These are phyloP conservation scores for Trichacis sp. DNA, from an alignment of 2,888 invertebrate genomes.

Conservation along the genomic window DNA sequence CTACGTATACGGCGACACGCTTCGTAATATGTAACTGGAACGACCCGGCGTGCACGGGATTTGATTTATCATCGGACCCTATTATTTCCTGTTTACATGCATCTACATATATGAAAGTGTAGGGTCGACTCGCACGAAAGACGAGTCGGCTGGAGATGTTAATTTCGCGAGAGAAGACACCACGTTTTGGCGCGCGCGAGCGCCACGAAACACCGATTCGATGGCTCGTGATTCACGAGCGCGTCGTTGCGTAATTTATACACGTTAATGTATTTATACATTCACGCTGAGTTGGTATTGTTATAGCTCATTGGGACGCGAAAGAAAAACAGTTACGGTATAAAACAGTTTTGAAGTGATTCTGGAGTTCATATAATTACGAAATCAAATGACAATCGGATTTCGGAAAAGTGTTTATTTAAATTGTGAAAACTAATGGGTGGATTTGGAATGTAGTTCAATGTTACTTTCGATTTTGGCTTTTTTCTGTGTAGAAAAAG, in stretches of 20 bases:
- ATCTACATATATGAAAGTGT: slow-evolving; percentile 41
- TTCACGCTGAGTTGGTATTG: neutral
- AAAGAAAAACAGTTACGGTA: too few relatives aligned
- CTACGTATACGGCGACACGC: slow-evolving; percentile 42
- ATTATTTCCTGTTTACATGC: slow-evolving; percentile 42
- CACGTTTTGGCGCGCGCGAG: neutral
- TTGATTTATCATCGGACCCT: slow-evolving; percentile 42
- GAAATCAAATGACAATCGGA: too few relatives aligned
- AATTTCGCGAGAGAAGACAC: slow-evolving; percentile 3
- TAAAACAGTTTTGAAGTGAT: too few relatives aligned
- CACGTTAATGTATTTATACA: neutral
- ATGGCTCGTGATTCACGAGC: neutral
- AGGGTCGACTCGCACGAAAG: slow-evolving; percentile 6
- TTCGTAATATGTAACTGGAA: slow-evolving; percentile 44
- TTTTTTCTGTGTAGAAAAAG: too few relatives aligned
- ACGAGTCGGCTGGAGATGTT: neutral
- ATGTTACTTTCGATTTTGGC: too few relatives aligned
- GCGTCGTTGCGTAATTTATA: neutral
- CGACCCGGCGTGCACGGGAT: slow-evolving; percentile 41
- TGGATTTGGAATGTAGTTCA: too few relatives aligned
- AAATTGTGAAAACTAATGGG: too few relatives aligned
- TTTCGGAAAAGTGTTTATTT: too few relatives aligned
- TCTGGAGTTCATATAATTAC: too few relatives aligned
- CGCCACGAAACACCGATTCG: slow-evolving; percentile 2
- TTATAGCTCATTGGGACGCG: too few relatives aligned